Base-by-base conservation (phyloP, 2,888 invertebrate species). In the Geophilus truncorum region DNA sequence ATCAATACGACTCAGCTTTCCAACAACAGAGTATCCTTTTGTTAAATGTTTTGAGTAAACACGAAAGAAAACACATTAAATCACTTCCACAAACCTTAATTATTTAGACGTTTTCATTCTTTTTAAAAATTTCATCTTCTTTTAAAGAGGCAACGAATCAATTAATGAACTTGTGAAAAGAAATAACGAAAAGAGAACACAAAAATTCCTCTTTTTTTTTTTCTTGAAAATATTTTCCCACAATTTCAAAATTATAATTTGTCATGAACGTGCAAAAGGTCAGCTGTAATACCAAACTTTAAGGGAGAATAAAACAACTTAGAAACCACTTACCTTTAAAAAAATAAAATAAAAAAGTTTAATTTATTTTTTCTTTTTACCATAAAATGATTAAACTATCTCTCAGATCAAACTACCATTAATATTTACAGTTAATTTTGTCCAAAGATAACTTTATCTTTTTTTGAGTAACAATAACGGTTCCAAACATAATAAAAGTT, bases 41-140 rank as follows among this genome's bases (percentile, higher is more conserved):
- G 70, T 70, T 70, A 70, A 70, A 25, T 70, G 70, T 70, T 70
- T 62, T 70, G 23, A n/a, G 70, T 70, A 70, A 70, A 70, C 70
- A 70, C 70, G 15, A 10, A 25, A 51, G 7, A 70, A 70, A 23
- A 25, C 70, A 70, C 28, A 12, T 25, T 70, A 45, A 32, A 32
- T 32, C 32, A 32, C 32, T 32, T 32, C 32, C 4, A 3, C n/a
- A 18, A 18, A 51, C 18, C 51, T 18, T 18, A 51, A 51, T 51
- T 51, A 51, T 51, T 51, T 51, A 9, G 9, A 32, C n/a, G n/a
- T n/a, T n/a, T n/a, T n/a, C n/a, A n/a, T n/a, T n/a, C n/a, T n/a
- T n/a, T n/a, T n/a, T n/a, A n/a, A n/a, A n/a, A n/a, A n/a, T n/a
- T n/a, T n/a, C n/a, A n/a, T n/a, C n/a, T n/a, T n/a, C n/a, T n/a